Evolutionary conservation across 1,140 invertebrate genomes (phyloP), one percentile per base, ranked within the genome.

Genomic region (Ceratoteleas bidentatus): DNA sequence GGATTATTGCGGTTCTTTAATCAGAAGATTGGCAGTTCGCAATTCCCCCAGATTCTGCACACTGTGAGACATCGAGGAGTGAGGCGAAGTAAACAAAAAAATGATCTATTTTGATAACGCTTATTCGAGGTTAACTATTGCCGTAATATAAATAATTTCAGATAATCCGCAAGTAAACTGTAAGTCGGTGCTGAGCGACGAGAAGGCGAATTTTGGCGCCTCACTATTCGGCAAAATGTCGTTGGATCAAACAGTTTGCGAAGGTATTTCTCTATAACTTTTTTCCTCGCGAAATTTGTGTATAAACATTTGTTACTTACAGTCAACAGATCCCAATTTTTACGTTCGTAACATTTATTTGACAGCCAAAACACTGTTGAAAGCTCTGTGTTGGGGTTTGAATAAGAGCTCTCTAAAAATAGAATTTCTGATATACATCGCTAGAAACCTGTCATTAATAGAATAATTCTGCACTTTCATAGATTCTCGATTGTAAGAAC

Each of bases 211-310:
- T 43, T 32, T 32, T 32, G 34, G 8, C 34, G 10, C 33, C 11
- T 3, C n/a, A 15, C 32, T 43, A 13, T 72, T 43, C 16, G 14
- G 62, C 47, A 88, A 83, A 78, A 95, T 95, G 95, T 95, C 95
- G 66, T 85, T 95, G 53, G 95, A 95, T 92, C 94, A 95, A 91
- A 95, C 95, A 47, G 94, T 95, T 73, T 95, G 94, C 87, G 95
- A 95, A 93, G 95, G 95, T 95, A 93, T 60, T 72, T 47, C 66
- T 68, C 76, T 68, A 47, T 64, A 66, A 64, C n/a, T 52, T 43
- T 62, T 32, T 47, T 47, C 11, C 13, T 76, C 57, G 16, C 36
- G 45, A 40, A 14, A 65, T 49, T 38, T 34, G 9, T 53, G 3
- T 58, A 16, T 73, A 43, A 36, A 10, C 34, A 14, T 70, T 66